A percentile compares a stretch with the other conserved stretches of the same genome.
Conservation (phyloP, 1,140 invertebrate species). For the Drosophila tropicalis region DNA sequence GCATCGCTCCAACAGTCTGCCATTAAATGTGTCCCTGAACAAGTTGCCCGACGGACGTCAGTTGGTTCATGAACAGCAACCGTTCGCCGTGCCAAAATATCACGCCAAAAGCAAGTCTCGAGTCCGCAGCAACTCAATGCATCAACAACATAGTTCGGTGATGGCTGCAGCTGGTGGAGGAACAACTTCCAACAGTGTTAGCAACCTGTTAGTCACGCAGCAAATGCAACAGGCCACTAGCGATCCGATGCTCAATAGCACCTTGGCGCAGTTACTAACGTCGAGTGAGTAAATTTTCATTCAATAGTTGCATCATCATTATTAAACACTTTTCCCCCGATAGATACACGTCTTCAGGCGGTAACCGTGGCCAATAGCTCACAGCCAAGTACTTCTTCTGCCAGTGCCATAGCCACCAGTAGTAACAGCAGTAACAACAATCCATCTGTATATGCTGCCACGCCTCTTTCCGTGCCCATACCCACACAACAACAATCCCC, state of each 20-base stretch:
- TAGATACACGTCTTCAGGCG: constrained; percentile 66
- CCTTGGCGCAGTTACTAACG: constrained; percentile 73
- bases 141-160: constrained; percentile 69
- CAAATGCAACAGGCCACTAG: constrained; percentile 70
- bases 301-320: not conserved
- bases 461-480: constrained; percentile 44
- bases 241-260: constrained; percentile 83
- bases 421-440: constrained; percentile 43
- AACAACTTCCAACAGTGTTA: constrained; percentile 37
- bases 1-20: constrained; percentile 85
- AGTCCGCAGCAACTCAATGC: constrained; percentile 81
- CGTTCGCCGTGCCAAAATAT: constrained; percentile 78
- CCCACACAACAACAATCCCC: constrained; percentile 66
- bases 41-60: constrained; percentile 64
- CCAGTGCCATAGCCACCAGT: constrained; percentile 66
- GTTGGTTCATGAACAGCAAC: constrained; percentile 43
- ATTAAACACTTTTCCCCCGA: not conserved
- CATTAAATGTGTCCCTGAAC: constrained; percentile 84
- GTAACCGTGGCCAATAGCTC: constrained; percentile 69
- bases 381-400: constrained; percentile 60
- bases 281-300: constrained; percentile 48
- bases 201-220: constrained; percentile 56
- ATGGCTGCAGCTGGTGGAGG: constrained; percentile 49
- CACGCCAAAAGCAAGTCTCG: constrained; percentile 69
- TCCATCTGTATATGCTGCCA: constrained; percentile 45